Conservation (phyloP, 2,113 vertebrate species). For the Oplegnathus fasciatus region DNA sequence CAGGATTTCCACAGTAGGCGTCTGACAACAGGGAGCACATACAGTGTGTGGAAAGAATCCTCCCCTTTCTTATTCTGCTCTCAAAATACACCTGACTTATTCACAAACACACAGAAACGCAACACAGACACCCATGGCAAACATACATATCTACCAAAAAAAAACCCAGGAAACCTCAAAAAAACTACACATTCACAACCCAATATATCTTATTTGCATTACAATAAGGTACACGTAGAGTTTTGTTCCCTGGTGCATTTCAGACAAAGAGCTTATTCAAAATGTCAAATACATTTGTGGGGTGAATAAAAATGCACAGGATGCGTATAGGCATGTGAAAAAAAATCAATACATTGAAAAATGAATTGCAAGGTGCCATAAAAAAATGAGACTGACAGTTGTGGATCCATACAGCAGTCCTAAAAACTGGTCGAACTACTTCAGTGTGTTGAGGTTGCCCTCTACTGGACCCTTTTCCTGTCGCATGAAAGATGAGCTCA, state of each 20-base stretch:
- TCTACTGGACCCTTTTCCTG: slow-evolving; percentile 65
- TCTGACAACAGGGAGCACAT: slow-evolving; percentile 28
- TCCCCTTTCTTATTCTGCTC: slow-evolving; percentile 11
- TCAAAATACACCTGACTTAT: slow-evolving; percentile 37
- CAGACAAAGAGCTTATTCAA: background rate
- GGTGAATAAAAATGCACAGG: background rate
- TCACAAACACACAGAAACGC: background rate
- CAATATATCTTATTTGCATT: background rate
- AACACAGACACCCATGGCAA: background rate
- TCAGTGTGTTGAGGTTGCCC: slow-evolving; percentile 70
- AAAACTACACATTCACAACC: background rate
- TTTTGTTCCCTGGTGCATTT: background rate
- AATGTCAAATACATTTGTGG: background rate
- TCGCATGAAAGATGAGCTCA: background rate
- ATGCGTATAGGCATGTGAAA: background rate
- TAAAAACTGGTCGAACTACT: background rate
- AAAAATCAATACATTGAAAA: background rate
- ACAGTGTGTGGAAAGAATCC: slow-evolving; percentile 12
- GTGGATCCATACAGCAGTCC: background rate
- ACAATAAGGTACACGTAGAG: background rate
- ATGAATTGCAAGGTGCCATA: background rate
- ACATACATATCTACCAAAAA: background rate
- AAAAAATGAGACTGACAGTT: background rate
- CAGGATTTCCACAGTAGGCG: slow-evolving; percentile 41
- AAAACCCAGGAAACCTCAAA: background rate